Evolutionary conservation across 2,113 vertebrate species (phyloP).

Genomic region (Barbus barbus): DNA sequence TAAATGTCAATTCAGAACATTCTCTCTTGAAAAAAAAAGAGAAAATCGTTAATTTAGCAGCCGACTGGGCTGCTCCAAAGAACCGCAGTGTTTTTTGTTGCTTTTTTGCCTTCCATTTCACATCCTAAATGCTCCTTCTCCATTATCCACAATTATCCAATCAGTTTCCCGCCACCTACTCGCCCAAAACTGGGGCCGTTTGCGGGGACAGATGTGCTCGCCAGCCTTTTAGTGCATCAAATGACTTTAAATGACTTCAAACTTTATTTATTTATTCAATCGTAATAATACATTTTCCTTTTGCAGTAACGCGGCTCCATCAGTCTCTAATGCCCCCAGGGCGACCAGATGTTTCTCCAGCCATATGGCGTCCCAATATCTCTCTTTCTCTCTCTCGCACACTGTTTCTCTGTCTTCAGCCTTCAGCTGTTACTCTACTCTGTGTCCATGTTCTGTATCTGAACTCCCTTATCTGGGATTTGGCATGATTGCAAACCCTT

Average conservation of each 20-base stretch:
- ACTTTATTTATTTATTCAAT: slow-evolving; percentile 75
- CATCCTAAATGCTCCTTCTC: slow-evolving; percentile 26
- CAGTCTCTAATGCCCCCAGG: slow-evolving; percentile 67
- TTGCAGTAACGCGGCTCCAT: slow-evolving; percentile 64
- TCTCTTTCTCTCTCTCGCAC: slow-evolving; percentile 5
- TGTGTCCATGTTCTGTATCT: background rate
- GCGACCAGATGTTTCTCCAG: slow-evolving; percentile 78
- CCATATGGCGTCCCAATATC: slow-evolving; percentile 69
- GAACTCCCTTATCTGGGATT: slow-evolving; percentile 15
- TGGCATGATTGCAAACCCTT: slow-evolving; percentile 6
- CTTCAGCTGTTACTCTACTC: background rate
- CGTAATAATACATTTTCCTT: slow-evolving; percentile 76
- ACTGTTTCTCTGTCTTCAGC: slow-evolving; percentile 33
- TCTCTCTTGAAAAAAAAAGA: background rate
- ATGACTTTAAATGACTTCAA: slow-evolving; percentile 68
- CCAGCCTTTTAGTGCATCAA: slow-evolving; percentile 54
- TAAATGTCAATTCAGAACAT: slow-evolving; percentile 21
- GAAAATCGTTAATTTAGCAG: slow-evolving; percentile 17
- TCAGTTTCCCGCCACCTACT: slow-evolving; percentile 35
- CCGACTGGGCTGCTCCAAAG: background rate
- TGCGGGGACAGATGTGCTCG: slow-evolving; percentile 56
- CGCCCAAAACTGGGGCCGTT: slow-evolving; percentile 37
- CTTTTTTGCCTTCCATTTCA: slow-evolving; percentile 33
- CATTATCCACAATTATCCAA: slow-evolving; percentile 49
- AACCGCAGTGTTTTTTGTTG: slow-evolving; percentile 1